Evolutionary conservation across 2,113 vertebrate species (phyloP).

Genomic region (Lepus americanus): DNA sequence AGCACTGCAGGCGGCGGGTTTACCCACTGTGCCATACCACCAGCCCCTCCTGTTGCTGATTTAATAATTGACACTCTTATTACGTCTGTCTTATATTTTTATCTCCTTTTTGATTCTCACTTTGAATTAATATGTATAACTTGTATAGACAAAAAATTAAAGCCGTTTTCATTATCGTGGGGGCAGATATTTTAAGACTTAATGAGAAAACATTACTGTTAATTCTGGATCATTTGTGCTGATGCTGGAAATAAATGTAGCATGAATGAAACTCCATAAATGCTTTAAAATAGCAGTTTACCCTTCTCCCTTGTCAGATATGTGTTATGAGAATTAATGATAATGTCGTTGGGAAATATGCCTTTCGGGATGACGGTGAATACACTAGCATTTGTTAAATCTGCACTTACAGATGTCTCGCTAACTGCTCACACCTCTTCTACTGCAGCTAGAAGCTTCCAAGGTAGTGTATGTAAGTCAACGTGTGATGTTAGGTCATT

Average conservation of each 20-base stretch:
- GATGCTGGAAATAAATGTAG: neutral
- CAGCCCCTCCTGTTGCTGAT: too few species aligned
- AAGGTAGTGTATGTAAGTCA: neutral
- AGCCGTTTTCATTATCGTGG: neutral
- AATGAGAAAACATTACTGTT: slow-evolving; percentile 18
- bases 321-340: neutral
- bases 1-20: too few species aligned
- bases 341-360: neutral
- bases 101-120: too few species aligned
- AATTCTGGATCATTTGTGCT: slow-evolving; percentile 16
- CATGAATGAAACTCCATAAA: slow-evolving; percentile 2
- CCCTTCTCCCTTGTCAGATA: neutral
- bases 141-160: slow-evolving; percentile 2
- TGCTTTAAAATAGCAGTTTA: slow-evolving; percentile 9
- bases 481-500: slow-evolving; percentile 6
- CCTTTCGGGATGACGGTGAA: neutral
- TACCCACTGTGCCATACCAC: too few species aligned
- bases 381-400: slow-evolving; percentile 42
- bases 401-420: slow-evolving; percentile 1
- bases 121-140: neutral
- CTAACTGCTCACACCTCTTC: neutral
- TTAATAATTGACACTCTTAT: too few species aligned
- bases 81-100: too few species aligned
- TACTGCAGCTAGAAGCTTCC: neutral
- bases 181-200: slow-evolving; percentile 33